Percentiles rank a stretch among this genome's conserved stretches.
phyloP scores from a whole-genome alignment of 2,888 invertebrate genomes.

The Julus scandinavius region DNA sequence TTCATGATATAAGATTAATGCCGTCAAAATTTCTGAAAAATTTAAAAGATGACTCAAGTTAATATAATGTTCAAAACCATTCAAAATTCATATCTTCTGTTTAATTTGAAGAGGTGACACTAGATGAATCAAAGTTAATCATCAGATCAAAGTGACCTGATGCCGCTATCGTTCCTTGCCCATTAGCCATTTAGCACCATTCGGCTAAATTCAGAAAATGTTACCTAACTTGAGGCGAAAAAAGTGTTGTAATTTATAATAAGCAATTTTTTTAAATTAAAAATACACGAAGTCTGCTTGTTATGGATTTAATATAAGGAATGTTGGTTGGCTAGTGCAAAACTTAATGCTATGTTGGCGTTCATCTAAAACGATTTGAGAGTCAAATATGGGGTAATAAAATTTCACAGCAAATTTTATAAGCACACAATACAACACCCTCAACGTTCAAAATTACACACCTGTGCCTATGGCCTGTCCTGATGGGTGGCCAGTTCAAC shows the following conservation, averaged over 20 bases:
- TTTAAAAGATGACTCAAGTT: too few species aligned
- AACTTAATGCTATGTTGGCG: background rate
- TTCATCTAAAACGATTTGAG: background rate
- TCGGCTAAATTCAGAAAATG: background rate
- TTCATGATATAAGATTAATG: too few species aligned
- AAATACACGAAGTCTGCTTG: background rate
- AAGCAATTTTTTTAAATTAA: background rate
- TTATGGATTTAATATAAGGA: background rate
- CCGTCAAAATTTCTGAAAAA: too few species aligned
- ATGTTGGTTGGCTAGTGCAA: background rate
- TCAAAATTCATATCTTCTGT: too few species aligned
- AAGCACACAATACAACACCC: constrained; percentile 9
- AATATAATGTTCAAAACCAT: too few species aligned
- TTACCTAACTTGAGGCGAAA: background rate
- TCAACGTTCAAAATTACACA: background rate
- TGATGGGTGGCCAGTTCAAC: constrained; percentile 30
- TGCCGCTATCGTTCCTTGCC: background rate
- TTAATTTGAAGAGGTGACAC: too few species aligned
- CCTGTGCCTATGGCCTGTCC: constrained; percentile 24
- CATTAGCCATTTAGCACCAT: background rate
- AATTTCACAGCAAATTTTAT: background rate
- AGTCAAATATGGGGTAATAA: constrained; percentile 17
- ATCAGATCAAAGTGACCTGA: too few species aligned
- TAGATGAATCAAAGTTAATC: too few species aligned
- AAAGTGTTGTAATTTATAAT: background rate